These are phyloP conservation scores for Leptopilina drosophilae DNA, from an alignment of 2,888 invertebrate genomes.

Conservation along the genomic window DNA sequence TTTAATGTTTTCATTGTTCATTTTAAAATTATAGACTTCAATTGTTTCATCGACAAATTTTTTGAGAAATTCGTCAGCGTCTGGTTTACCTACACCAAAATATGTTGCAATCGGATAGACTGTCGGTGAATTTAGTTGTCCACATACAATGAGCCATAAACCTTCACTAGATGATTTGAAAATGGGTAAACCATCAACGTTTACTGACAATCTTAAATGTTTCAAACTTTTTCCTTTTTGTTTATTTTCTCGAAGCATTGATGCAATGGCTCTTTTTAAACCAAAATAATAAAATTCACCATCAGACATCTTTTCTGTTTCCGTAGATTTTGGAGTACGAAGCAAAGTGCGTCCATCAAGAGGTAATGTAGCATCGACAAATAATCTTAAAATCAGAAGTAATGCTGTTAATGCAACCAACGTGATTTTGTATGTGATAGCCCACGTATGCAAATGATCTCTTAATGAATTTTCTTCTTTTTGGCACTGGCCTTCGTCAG, in stretches of 20 bases:
- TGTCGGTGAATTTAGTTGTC: neutral
- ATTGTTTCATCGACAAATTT: slow-evolving; percentile 47
- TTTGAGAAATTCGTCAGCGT: slow-evolving; percentile 45
- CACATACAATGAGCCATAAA: slow-evolving; percentile 28
- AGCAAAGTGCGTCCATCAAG: slow-evolving; percentile 39
- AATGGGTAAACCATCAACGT: slow-evolving; percentile 43
- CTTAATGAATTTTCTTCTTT: slow-evolving; percentile 18
- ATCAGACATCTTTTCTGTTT: slow-evolving; percentile 25
- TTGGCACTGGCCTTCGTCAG: slow-evolving; percentile 28
- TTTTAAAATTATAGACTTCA: slow-evolving; percentile 38
- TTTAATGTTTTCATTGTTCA: slow-evolving; percentile 29
- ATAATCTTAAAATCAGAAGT: neutral
- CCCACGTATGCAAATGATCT: slow-evolving; percentile 15
- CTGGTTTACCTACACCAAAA: slow-evolving; percentile 47
- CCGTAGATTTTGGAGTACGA: neutral
- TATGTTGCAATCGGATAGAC: slow-evolving; percentile 13
- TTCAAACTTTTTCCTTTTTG: neutral
- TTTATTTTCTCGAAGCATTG: slow-evolving; percentile 10
- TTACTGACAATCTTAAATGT: slow-evolving; percentile 11
- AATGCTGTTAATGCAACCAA: slow-evolving; percentile 21
- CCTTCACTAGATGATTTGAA: slow-evolving; percentile 14
- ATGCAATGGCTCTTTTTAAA: slow-evolving; percentile 19
- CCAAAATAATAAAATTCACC: slow-evolving; percentile 44
- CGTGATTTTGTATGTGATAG: slow-evolving; percentile 5
- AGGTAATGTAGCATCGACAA: slow-evolving; percentile 5